Base-by-base conservation (phyloP, 2,113 vertebrate genomes). In the Trogon melanurus region DNA sequence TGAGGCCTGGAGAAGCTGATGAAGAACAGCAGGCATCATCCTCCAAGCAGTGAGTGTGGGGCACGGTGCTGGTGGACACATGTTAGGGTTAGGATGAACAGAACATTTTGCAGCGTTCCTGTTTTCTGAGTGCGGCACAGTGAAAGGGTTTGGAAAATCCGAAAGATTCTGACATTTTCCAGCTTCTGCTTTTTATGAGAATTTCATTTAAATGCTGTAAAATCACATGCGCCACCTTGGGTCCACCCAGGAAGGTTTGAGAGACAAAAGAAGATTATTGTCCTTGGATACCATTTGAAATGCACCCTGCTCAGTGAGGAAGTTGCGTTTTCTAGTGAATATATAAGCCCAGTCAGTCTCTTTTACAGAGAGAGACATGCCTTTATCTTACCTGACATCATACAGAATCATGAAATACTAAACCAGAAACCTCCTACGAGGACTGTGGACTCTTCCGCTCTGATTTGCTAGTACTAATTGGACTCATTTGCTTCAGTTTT, bases 31-130 rank as follows among this genome's bases (percentile, higher is more conserved):
- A 61, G 51, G 25, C 1, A 2, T 13, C 21, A 32, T 9, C 18
- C 41, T 66, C 41, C 20, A 76, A 62, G 54, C 34, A 61, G 25
- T 30, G 51, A 50, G 21, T 3, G 18, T 3, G 25, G 44, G 67
- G 38, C 2, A 1, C 30, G 32, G 8, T 36, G 30, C 18, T 57
- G 30, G 11, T 32, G 11, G 11, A 12, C 4, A 2, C 0, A 4
- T 10, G 23, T 34, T 23, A 9, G 32, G 20, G 21, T 6, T 1
- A 1, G 45, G 67, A 32, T n/a, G 51, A 76, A 21, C 64, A 62
- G 47, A 66, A 23, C 10, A 17, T 29, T 69, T 47, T 76, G 36
- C 45, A 65, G 22, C 9, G 16, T 45, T 65, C 41, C 38, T 61
- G 10, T 27, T 73, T 64, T 58, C 51, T 34, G 20, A 65, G 23